These are phyloP conservation scores for Carassius gibelio DNA, from an alignment of 2,113 vertebrate species.

Conservation along the genomic window DNA sequence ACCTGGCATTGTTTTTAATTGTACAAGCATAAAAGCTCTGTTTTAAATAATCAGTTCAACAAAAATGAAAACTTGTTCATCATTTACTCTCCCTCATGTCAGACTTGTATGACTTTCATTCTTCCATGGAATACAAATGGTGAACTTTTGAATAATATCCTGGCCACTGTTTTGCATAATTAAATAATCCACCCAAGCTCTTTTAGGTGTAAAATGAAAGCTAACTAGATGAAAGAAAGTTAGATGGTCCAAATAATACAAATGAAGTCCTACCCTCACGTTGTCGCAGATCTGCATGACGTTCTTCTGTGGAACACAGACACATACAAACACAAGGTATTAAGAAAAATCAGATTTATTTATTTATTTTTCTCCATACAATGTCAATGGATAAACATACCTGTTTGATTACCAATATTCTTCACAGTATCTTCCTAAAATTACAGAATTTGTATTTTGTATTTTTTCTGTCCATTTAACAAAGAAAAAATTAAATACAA, in stretches of 20 bases:
- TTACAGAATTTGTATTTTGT: background rate
- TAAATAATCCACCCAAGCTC: background rate
- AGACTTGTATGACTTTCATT: background rate
- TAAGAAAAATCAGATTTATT: too few species aligned
- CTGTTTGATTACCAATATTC: background rate
- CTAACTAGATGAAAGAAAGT: too few species aligned
- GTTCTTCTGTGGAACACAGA: too few species aligned
- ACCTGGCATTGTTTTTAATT: background rate
- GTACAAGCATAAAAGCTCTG: background rate
- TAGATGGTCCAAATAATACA: background rate
- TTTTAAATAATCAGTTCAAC: background rate
- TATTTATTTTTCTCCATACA: background rate
- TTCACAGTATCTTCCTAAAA: background rate
- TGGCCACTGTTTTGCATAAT: background rate
- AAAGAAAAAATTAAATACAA: background rate
- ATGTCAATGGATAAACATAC: background rate
- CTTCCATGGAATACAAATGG: background rate
- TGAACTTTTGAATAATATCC: background rate
- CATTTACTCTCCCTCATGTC: background rate
- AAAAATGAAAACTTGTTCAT: background rate
- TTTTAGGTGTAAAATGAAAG: background rate
- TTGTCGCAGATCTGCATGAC: background rate
- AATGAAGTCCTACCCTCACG: background rate
- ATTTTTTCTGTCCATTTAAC: background rate
- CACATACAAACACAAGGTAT: too few species aligned